Percentiles rank a stretch among this genome's conserved stretches.
Conservation (phyloP, 2,888 invertebrate species). For the Glomeris marginata region DNA sequence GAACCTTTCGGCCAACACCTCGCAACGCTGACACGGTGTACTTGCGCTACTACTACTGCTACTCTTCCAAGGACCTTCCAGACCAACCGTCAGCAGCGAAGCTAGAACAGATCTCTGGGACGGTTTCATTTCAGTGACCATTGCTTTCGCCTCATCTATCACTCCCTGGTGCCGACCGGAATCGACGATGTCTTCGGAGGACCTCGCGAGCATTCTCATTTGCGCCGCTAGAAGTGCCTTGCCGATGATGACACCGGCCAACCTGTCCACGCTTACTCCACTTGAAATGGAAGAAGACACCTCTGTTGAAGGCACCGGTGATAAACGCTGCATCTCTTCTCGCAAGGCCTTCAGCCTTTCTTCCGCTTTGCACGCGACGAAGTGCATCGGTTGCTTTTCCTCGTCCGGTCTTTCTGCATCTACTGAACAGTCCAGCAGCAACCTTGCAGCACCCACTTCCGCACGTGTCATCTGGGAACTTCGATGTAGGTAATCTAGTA, state of each 20-base stretch:
- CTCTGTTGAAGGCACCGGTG: too few species aligned
- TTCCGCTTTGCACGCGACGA: too few species aligned
- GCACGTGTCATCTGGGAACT: slow-evolving; percentile 19
- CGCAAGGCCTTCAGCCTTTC: too few species aligned
- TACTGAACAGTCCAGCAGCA: slow-evolving; percentile 44
- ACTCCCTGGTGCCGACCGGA: too few species aligned
- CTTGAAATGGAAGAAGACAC: slow-evolving; percentile 43
- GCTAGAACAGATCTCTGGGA: slow-evolving; percentile 61
- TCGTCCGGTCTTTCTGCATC: slow-evolving; percentile 49
- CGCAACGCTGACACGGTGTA: too few species aligned
- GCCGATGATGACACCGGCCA: too few species aligned
- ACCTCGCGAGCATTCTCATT: slow-evolving; percentile 50
- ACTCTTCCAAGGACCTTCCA: slow-evolving; percentile 52
- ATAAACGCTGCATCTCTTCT: too few species aligned
- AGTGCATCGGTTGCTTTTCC: slow-evolving; percentile 37
- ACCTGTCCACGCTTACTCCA: too few species aligned
- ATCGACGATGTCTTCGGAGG: too few species aligned
- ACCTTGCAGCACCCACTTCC: slow-evolving; percentile 25
- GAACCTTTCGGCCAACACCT: slow-evolving; percentile 30
- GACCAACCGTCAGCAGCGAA: slow-evolving; percentile 50
- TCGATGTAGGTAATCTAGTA: slow-evolving; percentile 1
- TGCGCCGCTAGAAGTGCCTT: slow-evolving; percentile 37
- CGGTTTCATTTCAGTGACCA: slow-evolving; percentile 45
- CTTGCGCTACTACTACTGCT: slow-evolving; percentile 45
- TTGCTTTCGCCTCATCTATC: slow-evolving; percentile 22